Percentiles rank a stretch among this genome's conserved stretches.
Conservation (phyloP, 1,140 invertebrate species). For the Nymphalis io region DNA sequence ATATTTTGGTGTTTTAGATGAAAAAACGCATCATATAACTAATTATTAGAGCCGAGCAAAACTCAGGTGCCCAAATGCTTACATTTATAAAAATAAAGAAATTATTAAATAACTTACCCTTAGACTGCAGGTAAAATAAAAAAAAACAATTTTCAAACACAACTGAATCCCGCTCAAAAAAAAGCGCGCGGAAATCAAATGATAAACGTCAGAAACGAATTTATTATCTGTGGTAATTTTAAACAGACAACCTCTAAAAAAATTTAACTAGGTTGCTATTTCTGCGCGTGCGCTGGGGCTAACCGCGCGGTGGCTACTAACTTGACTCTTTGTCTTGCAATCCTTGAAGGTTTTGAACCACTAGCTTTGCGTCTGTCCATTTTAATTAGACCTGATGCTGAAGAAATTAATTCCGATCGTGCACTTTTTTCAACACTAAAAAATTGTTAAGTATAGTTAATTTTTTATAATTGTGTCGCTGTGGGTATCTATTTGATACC, state of each 20-base stretch:
- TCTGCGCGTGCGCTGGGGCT: slow-evolving; percentile 57
- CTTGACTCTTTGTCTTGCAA: slow-evolving; percentile 42
- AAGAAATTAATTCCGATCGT: slow-evolving; percentile 25
- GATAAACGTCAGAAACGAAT: slow-evolving; percentile 47
- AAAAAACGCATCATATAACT: too few species aligned
- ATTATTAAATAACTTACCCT: slow-evolving; percentile 45
- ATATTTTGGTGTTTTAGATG: too few species aligned
- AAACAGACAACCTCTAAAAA: slow-evolving; percentile 62
- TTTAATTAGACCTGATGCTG: slow-evolving; percentile 21
- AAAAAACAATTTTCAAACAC: slow-evolving; percentile 50
- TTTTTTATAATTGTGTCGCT: not conserved
- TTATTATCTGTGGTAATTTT: slow-evolving; percentile 40
- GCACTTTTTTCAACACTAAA: slow-evolving; percentile 3
- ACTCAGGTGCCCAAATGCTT: not conserved
- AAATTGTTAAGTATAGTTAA: not conserved
- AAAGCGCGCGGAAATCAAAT: slow-evolving; percentile 61
- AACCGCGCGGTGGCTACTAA: slow-evolving; percentile 58
- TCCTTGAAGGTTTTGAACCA: slow-evolving; percentile 62
- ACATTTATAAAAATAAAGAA: not conserved
- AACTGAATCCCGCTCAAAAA: slow-evolving; percentile 59
- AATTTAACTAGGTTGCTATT: slow-evolving; percentile 54
- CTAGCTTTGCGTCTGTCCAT: slow-evolving; percentile 13
- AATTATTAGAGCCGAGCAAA: too few species aligned
- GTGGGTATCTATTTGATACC: not conserved
- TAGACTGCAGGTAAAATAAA: slow-evolving; percentile 40